Evolutionary conservation across 2,888 invertebrate species (phyloP).

Genomic region (Alsophila aescularia): DNA sequence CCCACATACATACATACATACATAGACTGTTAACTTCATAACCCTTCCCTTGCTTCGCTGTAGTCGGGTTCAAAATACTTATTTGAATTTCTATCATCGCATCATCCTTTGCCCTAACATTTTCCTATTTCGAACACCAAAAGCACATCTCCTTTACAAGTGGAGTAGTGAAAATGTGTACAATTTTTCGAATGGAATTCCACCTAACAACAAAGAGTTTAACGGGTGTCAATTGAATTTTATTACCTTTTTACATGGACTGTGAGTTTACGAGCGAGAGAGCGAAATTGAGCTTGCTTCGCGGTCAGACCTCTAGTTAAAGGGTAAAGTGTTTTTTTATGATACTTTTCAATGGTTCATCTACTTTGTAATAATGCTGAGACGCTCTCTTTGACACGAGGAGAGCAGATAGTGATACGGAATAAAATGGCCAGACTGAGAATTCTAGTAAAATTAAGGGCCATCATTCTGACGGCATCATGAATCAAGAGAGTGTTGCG

Average conservation of each 20-base stretch:
- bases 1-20: too few relatives aligned
- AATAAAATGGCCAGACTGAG: background rate
- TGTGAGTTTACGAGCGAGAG: constrained; percentile 69
- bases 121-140: too few relatives aligned
- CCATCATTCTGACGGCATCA: too few relatives aligned
- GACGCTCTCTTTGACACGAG: constrained; percentile 6
- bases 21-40: too few relatives aligned
- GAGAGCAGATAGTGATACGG: background rate
- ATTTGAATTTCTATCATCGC: too few relatives aligned
- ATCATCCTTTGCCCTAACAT: background rate
- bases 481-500: too few relatives aligned
- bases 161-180: background rate
- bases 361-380: constrained; percentile 15
- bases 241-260: constrained; percentile 71
- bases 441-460: background rate
- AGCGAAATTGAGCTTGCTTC: constrained; percentile 58
- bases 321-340: constrained; percentile 38
- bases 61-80: too few relatives aligned
- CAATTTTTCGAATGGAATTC: background rate
- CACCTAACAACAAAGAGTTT: constrained; percentile 55
- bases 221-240: constrained; percentile 76
- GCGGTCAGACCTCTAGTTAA: constrained; percentile 27
- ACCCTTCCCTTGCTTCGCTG: too few relatives aligned
- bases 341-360: constrained; percentile 28
- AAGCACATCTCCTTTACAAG: background rate